phyloP scores from a whole-genome alignment of 2,888 invertebrate species.

The Andricus curvator region DNA sequence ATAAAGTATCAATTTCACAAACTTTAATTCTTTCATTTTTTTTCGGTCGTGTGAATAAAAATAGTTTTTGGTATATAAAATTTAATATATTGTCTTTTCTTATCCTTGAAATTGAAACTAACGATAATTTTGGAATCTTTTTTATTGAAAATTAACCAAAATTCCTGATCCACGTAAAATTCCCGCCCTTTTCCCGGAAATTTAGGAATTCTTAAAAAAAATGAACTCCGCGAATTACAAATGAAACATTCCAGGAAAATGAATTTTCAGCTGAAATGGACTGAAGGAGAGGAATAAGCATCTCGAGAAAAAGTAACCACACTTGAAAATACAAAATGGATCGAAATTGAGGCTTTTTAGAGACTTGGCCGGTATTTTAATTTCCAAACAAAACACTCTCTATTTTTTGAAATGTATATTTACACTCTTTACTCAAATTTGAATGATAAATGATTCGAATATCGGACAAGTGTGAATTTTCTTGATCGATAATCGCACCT shows the following conservation, averaged over 20 bases:
- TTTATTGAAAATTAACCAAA: no score
- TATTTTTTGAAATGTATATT: no score
- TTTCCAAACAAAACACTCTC: not conserved
- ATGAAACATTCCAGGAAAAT: not conserved
- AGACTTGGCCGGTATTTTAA: not conserved
- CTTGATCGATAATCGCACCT: slow-evolving; percentile 25
- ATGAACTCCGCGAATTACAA: not conserved
- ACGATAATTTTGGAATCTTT: no score
- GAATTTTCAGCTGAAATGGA: not conserved
- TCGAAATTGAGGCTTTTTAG: not conserved
- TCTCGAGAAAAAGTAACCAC: not conserved
- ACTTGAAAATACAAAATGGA: not conserved
- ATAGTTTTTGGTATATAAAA: no score
- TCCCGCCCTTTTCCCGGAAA: no score
- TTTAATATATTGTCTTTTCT: no score
- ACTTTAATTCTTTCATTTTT: no score
- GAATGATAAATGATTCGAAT: not conserved
- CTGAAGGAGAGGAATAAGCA: not conserved
- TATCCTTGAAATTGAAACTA: no score
- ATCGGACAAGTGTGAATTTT: slow-evolving; percentile 11
- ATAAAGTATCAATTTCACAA: no score
- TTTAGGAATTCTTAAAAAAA: no score
- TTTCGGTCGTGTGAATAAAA: no score
- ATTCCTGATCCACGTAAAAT: no score
- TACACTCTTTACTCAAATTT: not conserved